phyloP scores from a whole-genome alignment of 2,888 invertebrate genomes.

The Bombylius major region DNA sequence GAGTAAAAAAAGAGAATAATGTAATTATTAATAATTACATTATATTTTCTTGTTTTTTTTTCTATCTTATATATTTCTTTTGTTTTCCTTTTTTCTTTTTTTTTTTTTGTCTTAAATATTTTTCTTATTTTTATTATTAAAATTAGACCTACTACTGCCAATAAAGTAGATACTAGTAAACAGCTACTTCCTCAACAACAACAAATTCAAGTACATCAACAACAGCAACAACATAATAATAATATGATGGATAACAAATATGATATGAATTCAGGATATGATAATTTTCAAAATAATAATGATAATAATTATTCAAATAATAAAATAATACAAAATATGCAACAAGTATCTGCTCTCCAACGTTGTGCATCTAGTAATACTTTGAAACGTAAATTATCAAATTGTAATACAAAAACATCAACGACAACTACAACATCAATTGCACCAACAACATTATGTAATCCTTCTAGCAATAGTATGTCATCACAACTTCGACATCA shows the following conservation, averaged over 20 bases:
- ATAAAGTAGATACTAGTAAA: neutral
- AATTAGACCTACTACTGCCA: neutral
- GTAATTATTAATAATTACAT: neutral
- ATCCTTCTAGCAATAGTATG: constrained; percentile 12
- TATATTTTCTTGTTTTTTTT: neutral
- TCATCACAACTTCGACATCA: constrained; percentile 37
- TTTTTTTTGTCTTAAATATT: no score
- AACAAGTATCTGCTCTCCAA: constrained; percentile 17
- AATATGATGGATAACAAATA: neutral
- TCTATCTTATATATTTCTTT: neutral
- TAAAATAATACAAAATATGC: constrained; percentile 52
- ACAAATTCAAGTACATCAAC: neutral
- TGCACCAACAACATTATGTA: constrained; percentile 13
- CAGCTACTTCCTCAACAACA: neutral
- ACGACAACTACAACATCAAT: constrained; percentile 13
- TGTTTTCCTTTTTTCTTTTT: no score
- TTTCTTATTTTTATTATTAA: neutral
- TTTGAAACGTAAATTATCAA: constrained; percentile 28
- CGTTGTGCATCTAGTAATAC: constrained; percentile 5
- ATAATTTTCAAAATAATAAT: neutral
- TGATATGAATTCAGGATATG: neutral
- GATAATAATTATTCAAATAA: constrained; percentile 51
- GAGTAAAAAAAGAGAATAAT: neutral
- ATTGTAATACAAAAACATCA: constrained; percentile 36
- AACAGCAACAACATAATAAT: neutral